phyloP scores from a whole-genome alignment of 2,888 invertebrate species.

The Stenodema calcarata region DNA sequence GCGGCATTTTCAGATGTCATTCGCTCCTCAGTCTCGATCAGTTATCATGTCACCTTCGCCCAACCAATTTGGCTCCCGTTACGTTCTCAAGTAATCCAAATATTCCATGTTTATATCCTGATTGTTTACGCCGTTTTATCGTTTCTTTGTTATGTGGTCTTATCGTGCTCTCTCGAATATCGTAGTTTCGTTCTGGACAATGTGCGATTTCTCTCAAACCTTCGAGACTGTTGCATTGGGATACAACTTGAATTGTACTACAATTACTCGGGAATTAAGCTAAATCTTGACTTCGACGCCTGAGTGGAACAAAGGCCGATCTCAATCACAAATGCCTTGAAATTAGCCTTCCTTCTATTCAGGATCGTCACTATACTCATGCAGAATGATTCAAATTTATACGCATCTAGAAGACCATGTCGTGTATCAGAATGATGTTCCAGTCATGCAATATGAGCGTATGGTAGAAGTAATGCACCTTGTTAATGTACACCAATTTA shows the following conservation, averaged over 20 bases:
- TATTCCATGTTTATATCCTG: neutral
- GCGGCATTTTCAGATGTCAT: neutral
- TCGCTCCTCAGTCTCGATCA: neutral
- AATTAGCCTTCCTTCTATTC: too few relatives aligned
- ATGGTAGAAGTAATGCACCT: too few relatives aligned
- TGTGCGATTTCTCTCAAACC: neutral
- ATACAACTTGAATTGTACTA: neutral
- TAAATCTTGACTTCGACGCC: too few relatives aligned
- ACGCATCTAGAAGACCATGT: too few relatives aligned
- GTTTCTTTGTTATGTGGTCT: neutral
- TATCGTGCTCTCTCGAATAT: neutral
- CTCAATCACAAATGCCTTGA: too few relatives aligned
- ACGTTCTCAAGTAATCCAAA: neutral
- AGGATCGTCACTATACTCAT: too few relatives aligned
- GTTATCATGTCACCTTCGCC: constrained; percentile 1
- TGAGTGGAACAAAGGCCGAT: too few relatives aligned
- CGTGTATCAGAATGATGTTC: too few relatives aligned
- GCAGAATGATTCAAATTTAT: too few relatives aligned
- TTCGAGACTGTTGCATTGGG: neutral
- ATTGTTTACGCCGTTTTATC: neutral
- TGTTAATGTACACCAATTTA: too few relatives aligned
- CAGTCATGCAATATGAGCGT: too few relatives aligned
- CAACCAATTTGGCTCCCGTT: neutral
- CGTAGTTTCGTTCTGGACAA: neutral
- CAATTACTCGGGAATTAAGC: too few relatives aligned